Evolutionary conservation across 2,888 invertebrate species (phyloP).

Genomic region (Podotricha telesiphe): DNA sequence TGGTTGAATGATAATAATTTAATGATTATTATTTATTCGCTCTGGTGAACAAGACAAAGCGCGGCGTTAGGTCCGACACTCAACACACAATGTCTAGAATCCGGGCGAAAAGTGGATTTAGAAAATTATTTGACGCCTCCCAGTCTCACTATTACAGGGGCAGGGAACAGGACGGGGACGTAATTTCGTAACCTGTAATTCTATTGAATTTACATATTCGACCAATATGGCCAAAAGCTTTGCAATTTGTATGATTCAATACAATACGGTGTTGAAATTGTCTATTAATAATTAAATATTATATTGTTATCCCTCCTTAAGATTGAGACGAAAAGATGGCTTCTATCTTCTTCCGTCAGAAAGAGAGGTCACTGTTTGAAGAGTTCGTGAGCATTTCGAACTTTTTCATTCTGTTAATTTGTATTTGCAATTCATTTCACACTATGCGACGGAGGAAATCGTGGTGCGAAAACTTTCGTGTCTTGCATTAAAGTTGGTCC

Average conservation of each 20-base stretch:
- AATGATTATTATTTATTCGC: no score
- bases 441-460: background rate
- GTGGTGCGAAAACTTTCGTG: slow-evolving; percentile 21
- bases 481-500: slow-evolving; percentile 17
- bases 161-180: background rate
- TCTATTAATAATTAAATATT: slow-evolving; percentile 9
- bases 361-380: background rate
- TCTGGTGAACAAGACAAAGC: no score
- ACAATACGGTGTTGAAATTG: background rate
- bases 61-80: no score
- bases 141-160: background rate
- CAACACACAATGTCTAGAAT: no score
- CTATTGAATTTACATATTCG: slow-evolving; percentile 12
- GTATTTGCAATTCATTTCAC: slow-evolving; percentile 23
- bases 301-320: slow-evolving; percentile 8
- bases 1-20: no score
- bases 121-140: background rate
- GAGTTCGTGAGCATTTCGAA: background rate
- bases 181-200: slow-evolving; percentile 18
- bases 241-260: background rate
- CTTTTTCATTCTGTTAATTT: slow-evolving; percentile 15
- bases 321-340: background rate
- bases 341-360: no score
- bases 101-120: background rate
- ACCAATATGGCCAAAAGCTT: slow-evolving; percentile 12